These are phyloP conservation scores for Gadopsis bispinosus DNA, from an alignment of 2,797 vertebrate species.

Conservation along the genomic window DNA sequence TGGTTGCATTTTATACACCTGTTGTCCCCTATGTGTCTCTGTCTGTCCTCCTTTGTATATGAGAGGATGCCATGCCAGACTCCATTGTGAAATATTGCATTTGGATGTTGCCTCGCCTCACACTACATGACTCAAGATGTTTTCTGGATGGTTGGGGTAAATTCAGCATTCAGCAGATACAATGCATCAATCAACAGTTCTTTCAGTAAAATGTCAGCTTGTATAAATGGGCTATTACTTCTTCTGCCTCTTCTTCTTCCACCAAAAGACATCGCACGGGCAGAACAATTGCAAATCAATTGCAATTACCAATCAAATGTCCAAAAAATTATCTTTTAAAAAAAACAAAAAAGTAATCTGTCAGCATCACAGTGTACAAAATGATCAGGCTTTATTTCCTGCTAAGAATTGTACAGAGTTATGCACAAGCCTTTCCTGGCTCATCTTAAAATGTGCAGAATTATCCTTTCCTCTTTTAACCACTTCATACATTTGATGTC, in stretches of 20 bases:
- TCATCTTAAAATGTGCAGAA: too few relatives aligned
- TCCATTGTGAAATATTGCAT: slow-evolving; percentile 15
- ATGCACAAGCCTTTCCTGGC: background rate
- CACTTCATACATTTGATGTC: background rate
- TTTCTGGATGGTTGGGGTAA: background rate
- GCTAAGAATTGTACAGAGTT: background rate
- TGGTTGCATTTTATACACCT: background rate
- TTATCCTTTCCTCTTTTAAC: background rate
- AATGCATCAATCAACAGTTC: slow-evolving; percentile 10
- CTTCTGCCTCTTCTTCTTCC: background rate
- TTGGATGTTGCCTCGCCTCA: background rate
- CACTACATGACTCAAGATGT: background rate
- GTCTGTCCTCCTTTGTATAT: background rate
- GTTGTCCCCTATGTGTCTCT: background rate
- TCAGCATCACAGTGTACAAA: background rate
- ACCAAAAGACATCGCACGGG: background rate
- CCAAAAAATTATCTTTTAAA: too few relatives aligned
- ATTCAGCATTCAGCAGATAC: background rate
- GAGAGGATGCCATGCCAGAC: background rate
- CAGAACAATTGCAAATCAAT: background rate
- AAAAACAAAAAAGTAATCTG: too few relatives aligned
- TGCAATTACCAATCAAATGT: too few relatives aligned
- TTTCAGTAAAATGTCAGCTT: slow-evolving; percentile 18
- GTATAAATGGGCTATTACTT: background rate
- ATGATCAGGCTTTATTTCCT: background rate